Evolutionary conservation across 2,797 vertebrate species (phyloP).

Genomic region (Catamblyrhynchus diadema): DNA sequence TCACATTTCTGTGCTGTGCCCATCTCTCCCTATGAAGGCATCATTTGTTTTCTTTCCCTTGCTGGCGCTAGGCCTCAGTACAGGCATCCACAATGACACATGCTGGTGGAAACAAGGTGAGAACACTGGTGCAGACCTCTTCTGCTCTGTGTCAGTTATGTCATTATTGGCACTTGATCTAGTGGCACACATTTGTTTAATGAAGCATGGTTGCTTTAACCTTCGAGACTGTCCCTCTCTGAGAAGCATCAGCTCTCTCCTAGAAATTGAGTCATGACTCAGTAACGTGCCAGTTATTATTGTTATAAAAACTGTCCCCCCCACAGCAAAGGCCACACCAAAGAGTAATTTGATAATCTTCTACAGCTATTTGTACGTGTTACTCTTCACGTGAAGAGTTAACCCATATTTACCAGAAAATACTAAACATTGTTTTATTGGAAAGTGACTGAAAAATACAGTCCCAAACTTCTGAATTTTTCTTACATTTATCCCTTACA

Average conservation of each 20-base stretch:
- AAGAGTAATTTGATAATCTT: slow-evolving; percentile 41
- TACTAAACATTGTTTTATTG: background rate
- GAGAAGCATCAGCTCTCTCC: slow-evolving; percentile 47
- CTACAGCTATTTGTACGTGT: background rate
- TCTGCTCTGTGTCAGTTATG: slow-evolving; percentile 47
- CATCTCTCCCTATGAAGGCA: slow-evolving; percentile 8
- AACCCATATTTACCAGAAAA: background rate
- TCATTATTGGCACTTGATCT: slow-evolving; percentile 70
- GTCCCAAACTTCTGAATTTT: background rate
- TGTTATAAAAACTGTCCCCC: slow-evolving; percentile 47
- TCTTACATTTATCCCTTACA: background rate
- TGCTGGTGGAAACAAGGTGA: background rate
- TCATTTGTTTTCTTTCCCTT: slow-evolving; percentile 32
- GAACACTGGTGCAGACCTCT: background rate
- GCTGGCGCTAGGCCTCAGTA: background rate
- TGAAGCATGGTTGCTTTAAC: slow-evolving; percentile 72
- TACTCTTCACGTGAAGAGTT: background rate
- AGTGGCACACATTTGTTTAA: slow-evolving; percentile 68
- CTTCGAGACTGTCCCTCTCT: slow-evolving; percentile 60
- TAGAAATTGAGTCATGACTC: slow-evolving; percentile 65
- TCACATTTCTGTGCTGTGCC: background rate
- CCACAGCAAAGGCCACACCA: slow-evolving; percentile 2
- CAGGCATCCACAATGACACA: slow-evolving; percentile 3
- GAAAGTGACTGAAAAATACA: background rate
- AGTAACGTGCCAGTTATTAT: slow-evolving; percentile 58